These are phyloP conservation scores for Eudyptes chrysolophus DNA, from an alignment of 2,113 vertebrate species.

Conservation along the genomic window DNA sequence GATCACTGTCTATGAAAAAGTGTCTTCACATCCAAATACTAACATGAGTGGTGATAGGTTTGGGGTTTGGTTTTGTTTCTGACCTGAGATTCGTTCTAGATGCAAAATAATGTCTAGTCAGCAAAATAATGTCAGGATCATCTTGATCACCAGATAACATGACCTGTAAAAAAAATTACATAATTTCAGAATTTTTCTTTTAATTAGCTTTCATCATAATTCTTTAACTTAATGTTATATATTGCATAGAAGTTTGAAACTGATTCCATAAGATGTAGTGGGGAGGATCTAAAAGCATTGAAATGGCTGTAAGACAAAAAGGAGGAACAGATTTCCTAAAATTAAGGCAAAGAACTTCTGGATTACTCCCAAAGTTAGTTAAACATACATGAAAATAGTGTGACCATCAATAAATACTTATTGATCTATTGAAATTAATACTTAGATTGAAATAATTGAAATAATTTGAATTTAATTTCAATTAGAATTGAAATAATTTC, in stretches of 20 bases:
- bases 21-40: not conserved
- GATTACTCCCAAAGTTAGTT: not conserved
- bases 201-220: not conserved
- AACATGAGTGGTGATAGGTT: not conserved
- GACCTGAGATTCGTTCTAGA: not conserved
- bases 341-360: not conserved
- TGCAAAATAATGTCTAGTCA: not conserved
- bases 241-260: not conserved
- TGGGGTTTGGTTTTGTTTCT: not conserved
- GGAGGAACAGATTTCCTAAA: not conserved
- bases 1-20: not conserved
- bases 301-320: not conserved
- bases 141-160: not conserved
- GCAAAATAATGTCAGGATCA: not conserved
- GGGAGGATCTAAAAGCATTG: not conserved
- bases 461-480: not conserved
- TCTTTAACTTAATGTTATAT: not conserved
- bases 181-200: not conserved
- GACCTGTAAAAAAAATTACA: not conserved
- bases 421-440: not conserved
- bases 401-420: not conserved
- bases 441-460: not conserved
- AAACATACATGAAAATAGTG: not conserved
- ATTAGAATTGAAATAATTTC: not conserved
- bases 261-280: rapidly evolving